phyloP scores from a whole-genome alignment of 2,113 vertebrate genomes.

The Scytalopus superciliaris region DNA sequence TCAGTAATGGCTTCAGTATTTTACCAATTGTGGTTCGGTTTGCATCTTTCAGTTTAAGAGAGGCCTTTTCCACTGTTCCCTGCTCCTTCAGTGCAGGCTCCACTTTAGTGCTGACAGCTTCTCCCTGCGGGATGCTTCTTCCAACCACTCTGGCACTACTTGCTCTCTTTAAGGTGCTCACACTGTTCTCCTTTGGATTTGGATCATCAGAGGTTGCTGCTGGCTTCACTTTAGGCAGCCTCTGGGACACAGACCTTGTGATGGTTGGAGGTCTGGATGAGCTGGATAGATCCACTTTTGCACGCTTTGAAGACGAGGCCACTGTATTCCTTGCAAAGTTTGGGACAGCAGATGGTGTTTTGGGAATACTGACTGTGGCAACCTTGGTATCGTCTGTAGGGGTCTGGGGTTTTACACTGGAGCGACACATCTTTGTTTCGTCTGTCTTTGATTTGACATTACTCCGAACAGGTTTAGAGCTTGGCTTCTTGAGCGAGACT shows the following conservation, averaged over 20 bases:
- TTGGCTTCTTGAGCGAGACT: slow-evolving; percentile 81
- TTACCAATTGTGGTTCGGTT: slow-evolving; percentile 69
- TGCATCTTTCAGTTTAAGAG: slow-evolving; percentile 72
- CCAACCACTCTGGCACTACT: slow-evolving; percentile 78
- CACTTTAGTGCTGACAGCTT: slow-evolving; percentile 35
- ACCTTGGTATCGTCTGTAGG: slow-evolving; percentile 69
- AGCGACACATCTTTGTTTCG: slow-evolving; percentile 87
- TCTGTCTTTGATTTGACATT: slow-evolving; percentile 79
- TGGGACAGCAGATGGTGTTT: slow-evolving; percentile 70
- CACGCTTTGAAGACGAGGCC: slow-evolving; percentile 85
- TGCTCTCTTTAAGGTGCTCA: slow-evolving; percentile 76
- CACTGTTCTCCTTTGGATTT: slow-evolving; percentile 63
- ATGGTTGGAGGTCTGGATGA: slow-evolving; percentile 63
- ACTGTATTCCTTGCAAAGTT: slow-evolving; percentile 91
- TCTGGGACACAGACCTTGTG: slow-evolving; percentile 75
- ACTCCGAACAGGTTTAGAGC: slow-evolving; percentile 84
- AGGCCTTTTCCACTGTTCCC: slow-evolving; percentile 77
- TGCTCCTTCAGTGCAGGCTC: slow-evolving; percentile 71
- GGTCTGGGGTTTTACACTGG: slow-evolving; percentile 75
- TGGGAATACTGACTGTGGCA: slow-evolving; percentile 33
- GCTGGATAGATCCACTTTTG: slow-evolving; percentile 74
- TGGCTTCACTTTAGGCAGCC: slow-evolving; percentile 67
- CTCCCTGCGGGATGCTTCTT: slow-evolving; percentile 65
- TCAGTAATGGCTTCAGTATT: slow-evolving; percentile 80
- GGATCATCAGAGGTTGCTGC: slow-evolving; percentile 56